These are phyloP conservation scores for Solen grandis DNA, from an alignment of 1,140 invertebrate species.

Conservation along the genomic window DNA sequence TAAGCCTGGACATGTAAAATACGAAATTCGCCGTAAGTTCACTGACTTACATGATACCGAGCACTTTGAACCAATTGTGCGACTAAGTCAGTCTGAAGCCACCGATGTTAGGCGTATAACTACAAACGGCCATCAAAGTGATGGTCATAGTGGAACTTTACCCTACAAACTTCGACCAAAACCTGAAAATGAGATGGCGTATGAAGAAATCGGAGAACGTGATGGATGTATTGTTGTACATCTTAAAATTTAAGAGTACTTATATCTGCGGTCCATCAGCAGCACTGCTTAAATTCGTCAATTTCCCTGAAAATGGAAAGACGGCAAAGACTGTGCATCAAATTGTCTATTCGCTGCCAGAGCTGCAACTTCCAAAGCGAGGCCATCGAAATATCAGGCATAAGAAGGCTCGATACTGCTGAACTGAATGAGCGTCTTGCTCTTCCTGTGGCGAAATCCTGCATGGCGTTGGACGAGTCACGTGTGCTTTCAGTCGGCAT, in stretches of 20 bases:
- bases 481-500: too few relatives aligned
- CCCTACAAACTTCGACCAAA: slow-evolving; percentile 17
- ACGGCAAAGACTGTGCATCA: too few relatives aligned
- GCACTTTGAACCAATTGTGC: neutral
- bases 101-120: slow-evolving; percentile 2
- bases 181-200: neutral
- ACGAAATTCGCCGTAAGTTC: neutral
- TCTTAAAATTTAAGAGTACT: slow-evolving; percentile 5
- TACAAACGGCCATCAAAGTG: neutral
- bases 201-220: slow-evolving; percentile 5
- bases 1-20: slow-evolving; percentile 13
- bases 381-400: neutral
- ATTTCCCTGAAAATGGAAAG: slow-evolving; percentile 17
- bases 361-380: slow-evolving; percentile 10
- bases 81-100: too few relatives aligned
- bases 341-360: neutral
- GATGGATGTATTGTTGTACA: slow-evolving; percentile 12
- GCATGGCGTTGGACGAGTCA: neutral
- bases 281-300: neutral
- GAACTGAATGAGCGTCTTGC: too few relatives aligned
- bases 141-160: slow-evolving; percentile 4
- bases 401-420: too few relatives aligned
- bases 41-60: slow-evolving; percentile 9
- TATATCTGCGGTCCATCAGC: neutral
- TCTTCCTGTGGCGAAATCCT: too few relatives aligned